Conservation (phyloP, 2,888 invertebrate genomes). For the Mythimna impura region DNA sequence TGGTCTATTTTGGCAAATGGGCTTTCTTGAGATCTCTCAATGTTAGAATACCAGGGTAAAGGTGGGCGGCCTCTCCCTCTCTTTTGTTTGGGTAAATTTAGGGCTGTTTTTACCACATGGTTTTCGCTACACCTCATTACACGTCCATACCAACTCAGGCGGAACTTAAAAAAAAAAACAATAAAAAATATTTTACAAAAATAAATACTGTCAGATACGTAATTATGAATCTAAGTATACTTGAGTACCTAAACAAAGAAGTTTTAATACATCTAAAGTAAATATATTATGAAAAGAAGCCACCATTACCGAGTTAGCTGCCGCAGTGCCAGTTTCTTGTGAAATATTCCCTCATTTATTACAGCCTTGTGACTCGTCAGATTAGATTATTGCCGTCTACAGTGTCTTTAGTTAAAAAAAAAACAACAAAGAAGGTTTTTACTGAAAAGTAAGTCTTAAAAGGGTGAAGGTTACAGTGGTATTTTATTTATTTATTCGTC, state of each 20-base stretch:
- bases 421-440: conserved; percentile 40
- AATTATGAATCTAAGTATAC: too few relatives aligned
- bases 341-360: conserved; percentile 59
- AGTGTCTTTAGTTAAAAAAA: conserved; percentile 26
- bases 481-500: conserved; percentile 24
- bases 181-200: too few relatives aligned
- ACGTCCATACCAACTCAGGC: too few relatives aligned
- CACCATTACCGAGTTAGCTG: conserved; percentile 43
- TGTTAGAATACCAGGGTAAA: too few relatives aligned
- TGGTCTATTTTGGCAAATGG: too few relatives aligned
- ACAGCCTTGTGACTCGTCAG: conserved; percentile 56
- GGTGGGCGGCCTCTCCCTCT: too few relatives aligned
- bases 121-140: too few relatives aligned
- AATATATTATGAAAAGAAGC: conserved; percentile 47
- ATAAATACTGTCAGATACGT: too few relatives aligned
- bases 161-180: too few relatives aligned
- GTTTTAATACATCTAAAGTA: conserved; percentile 43
- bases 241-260: conserved; percentile 19
- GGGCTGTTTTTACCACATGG: too few relatives aligned
- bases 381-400: conserved; percentile 53
- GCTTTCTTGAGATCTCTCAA: too few relatives aligned
- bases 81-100: too few relatives aligned
- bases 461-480: conserved; percentile 22
- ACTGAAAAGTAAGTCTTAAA: conserved; percentile 35
- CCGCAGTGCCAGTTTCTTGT: conserved; percentile 45